These are phyloP conservation scores for Cyclargus thomasi DNA, from an alignment of 1,140 invertebrate species.

Conservation along the genomic window DNA sequence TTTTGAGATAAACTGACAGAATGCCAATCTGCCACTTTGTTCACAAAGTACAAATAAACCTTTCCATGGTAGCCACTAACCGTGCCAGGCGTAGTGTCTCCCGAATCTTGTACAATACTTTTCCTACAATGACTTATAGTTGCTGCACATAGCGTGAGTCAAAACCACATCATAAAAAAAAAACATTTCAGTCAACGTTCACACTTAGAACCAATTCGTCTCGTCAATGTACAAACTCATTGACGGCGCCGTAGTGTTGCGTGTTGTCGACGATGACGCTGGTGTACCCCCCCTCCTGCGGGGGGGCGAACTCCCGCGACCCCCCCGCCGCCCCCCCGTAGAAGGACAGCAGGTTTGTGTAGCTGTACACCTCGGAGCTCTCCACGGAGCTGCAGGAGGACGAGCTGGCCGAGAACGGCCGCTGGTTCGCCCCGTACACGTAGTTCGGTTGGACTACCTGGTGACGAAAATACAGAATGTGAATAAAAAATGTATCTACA, in stretches of 20 bases:
- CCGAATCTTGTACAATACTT: no score
- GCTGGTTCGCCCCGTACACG: conserved; percentile 48
- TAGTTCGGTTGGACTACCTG: conserved; percentile 37
- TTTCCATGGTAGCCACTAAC: no score
- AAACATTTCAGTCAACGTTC: background rate
- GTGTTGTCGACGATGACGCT: conserved; percentile 72
- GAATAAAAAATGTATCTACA: no score
- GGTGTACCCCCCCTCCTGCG: conserved; percentile 55
- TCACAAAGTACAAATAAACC: no score
- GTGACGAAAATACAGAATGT: no score
- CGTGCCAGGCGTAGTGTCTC: no score
- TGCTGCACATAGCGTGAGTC: no score
- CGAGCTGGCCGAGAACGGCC: conserved; percentile 67
- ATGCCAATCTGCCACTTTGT: no score
- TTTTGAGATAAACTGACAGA: no score
- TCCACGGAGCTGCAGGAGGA: conserved; percentile 69
- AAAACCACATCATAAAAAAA: no score
- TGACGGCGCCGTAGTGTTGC: conserved; percentile 59
- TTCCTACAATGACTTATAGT: no score
- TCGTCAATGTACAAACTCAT: conserved; percentile 68
- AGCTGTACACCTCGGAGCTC: conserved; percentile 56
- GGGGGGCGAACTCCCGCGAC: conserved; percentile 51
- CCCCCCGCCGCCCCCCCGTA: conserved; percentile 56
- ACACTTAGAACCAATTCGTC: no score
- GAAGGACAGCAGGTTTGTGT: conserved; percentile 64